Evolutionary conservation across 1,140 invertebrate genomes (phyloP), one percentile per base, ranked within the genome.

Genomic region (Papilio polytes): DNA sequence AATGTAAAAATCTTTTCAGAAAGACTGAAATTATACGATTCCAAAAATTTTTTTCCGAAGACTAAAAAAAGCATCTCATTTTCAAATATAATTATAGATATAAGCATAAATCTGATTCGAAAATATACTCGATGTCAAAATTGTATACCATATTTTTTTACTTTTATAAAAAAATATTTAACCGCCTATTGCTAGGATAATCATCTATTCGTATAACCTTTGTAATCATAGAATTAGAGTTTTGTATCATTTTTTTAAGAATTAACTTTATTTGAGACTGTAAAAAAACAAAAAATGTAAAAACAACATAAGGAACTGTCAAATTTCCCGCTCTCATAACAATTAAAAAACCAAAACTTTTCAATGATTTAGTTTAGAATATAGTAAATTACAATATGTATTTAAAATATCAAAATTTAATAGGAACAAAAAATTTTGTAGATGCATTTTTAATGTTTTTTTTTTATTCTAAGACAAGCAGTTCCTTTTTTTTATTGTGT

Each of bases 1-100:
- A 74, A 74, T 74, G 8, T 41, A n/a, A 1, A 41, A 41, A 48
- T 2, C 12, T 2, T 12, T 20, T 2, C 6, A 46, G 3, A 48
- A 74, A 74, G 72, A 74, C 72, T 74, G 72, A 74, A 36, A 36
- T 26, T 18, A n/a, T 44, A 74, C 73, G 6, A 22, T 74, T 48
- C 41, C 73, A 74, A 74, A 74, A 74, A 46, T n/a, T 22, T 48
- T 48, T 0, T 10, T 73, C n/a, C 6, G 15, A n/a, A 41, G 18
- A 15, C 4, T 41, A 41, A 41, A 36, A 41, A 7, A 41, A 10
- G n/a, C 15, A 15, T 18, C 48, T 41, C 36, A 6, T 51, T 51
- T 4, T 51, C 48, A 18, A 15, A 51, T 6, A 13, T 51, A 48
- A 4, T 3, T 13, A 15, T 51, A 51, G 36, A 41, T 51, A 51